These are phyloP conservation scores for Morbakka virulenta DNA, from an alignment of 30 jellyfish, hydroid and myxozoan species.

Conservation along the genomic window DNA sequence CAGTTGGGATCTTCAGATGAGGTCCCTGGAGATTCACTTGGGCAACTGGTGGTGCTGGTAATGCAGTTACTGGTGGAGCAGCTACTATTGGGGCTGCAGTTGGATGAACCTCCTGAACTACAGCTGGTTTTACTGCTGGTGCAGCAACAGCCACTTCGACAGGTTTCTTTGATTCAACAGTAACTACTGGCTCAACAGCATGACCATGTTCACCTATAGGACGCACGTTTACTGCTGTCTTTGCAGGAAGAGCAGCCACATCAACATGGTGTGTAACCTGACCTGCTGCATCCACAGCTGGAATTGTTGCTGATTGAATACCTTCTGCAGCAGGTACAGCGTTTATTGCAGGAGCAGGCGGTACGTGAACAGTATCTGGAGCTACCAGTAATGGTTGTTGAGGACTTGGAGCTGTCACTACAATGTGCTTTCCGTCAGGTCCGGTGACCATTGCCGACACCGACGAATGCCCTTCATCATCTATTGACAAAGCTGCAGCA, in stretches of 20 bases:
- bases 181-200: not conserved
- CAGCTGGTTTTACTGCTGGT: constrained; percentile 4
- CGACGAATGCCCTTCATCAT: not conserved
- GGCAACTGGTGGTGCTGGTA: constrained; percentile 4
- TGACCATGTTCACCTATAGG: constrained; percentile 15
- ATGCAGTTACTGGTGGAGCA: constrained; percentile 16
- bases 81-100: constrained; percentile 25
- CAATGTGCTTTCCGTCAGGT: not conserved
- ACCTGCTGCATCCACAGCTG: not conserved
- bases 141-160: constrained; percentile 11
- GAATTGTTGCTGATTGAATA: constrained; percentile 14
- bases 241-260: constrained; percentile 28
- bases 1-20: not conserved
- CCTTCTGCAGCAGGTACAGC: constrained; percentile 14
- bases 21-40: not conserved
- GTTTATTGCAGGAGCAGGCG: constrained; percentile 8
- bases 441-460: not conserved
- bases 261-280: constrained; percentile 42
- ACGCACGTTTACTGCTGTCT: constrained; percentile 1
- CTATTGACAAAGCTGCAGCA: not conserved
- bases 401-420: not conserved
- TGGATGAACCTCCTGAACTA: not conserved
- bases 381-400: too few relatives aligned
- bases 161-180: not conserved
- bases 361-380: too few relatives aligned